A percentile compares a stretch with the other conserved stretches of the same genome.
phyloP scores from a whole-genome alignment of 2,797 vertebrate species.

The Apogon talboti region DNA sequence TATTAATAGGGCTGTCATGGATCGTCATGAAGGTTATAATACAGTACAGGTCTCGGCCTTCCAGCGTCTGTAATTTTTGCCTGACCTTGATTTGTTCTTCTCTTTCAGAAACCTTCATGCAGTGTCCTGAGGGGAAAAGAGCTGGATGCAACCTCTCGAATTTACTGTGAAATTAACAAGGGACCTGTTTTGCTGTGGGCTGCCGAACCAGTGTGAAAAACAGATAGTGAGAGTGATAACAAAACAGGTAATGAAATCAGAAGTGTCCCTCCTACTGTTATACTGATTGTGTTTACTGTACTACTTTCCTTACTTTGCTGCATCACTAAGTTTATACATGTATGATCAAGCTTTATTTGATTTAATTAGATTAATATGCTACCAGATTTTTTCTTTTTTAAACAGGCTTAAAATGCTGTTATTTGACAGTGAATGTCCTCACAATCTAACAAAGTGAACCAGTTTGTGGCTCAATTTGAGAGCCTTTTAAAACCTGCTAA shows the following conservation, averaged over 20 bases:
- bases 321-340: constrained; percentile 20
- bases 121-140: constrained; percentile 62
- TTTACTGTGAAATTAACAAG: constrained; percentile 67
- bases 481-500: constrained; percentile 61
- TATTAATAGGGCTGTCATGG: constrained; percentile 35
- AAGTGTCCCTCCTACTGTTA: constrained; percentile 23
- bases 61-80: constrained; percentile 45
- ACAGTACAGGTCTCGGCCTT: constrained; percentile 41
- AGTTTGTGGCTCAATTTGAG: constrained; percentile 53
- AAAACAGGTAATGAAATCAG: constrained; percentile 55
- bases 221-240: constrained; percentile 71
- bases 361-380: constrained; percentile 42
- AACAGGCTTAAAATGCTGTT: constrained; percentile 37
- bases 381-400: constrained; percentile 33
- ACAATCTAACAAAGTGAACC: constrained; percentile 35
- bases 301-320: constrained; percentile 13
- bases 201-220: constrained; percentile 71
- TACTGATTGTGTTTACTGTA: constrained; percentile 10
- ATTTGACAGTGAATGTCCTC: constrained; percentile 26
- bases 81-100: constrained; percentile 74
- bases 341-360: constrained; percentile 34
- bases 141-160: constrained; percentile 45
- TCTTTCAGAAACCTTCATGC: constrained; percentile 49
- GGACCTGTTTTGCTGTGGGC: constrained; percentile 29
- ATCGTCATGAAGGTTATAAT: constrained; percentile 45